phyloP scores from a whole-genome alignment of 2,797 vertebrate genomes.

The Myotis daubentonii region DNA sequence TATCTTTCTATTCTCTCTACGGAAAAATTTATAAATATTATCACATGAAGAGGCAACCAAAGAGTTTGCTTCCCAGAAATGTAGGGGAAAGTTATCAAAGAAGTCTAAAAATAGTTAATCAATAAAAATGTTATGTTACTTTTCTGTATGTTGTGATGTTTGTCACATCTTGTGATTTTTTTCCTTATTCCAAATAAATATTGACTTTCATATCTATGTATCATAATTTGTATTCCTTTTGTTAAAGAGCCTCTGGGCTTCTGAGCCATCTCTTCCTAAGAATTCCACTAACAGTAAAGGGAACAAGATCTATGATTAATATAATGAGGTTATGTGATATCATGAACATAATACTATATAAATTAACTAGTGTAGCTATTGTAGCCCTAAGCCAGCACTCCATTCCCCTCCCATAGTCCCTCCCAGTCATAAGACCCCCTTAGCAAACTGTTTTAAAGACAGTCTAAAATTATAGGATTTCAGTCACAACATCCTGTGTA shows the following conservation, averaged over 20 bases:
- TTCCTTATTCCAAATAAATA: constrained; percentile 31
- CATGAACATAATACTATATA: background rate
- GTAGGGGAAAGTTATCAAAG: background rate
- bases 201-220: background rate
- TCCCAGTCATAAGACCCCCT: background rate
- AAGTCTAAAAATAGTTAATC: background rate
- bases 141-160: background rate
- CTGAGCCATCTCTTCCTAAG: background rate
- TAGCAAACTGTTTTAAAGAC: background rate
- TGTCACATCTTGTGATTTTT: background rate
- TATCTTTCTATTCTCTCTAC: background rate
- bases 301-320: background rate
- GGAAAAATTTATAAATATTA: background rate
- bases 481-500: background rate
- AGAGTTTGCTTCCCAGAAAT: background rate
- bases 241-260: background rate
- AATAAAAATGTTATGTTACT: background rate
- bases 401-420: background rate
- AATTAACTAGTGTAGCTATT: background rate
- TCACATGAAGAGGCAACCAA: background rate
- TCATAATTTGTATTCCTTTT: background rate
- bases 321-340: background rate
- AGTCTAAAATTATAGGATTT: constrained; percentile 56
- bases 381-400: background rate
- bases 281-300: background rate